Conservation (phyloP, 2,113 vertebrate genomes). For the Chloebia gouldiae region DNA sequence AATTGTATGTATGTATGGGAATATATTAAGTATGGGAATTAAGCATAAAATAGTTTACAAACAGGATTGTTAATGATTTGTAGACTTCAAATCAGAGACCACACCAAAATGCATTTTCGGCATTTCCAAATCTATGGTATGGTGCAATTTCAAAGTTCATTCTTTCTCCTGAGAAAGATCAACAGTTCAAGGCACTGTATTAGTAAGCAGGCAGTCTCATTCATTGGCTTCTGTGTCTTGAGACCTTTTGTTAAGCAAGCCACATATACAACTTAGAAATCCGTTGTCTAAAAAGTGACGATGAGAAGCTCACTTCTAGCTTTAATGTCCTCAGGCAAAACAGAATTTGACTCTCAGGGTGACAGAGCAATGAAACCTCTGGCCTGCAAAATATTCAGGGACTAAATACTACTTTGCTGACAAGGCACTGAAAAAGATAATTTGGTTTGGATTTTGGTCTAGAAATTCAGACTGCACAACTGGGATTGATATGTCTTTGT, state of each 20-base stretch:
- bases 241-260: background rate
- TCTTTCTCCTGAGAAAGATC: background rate
- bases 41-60: background rate
- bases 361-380: background rate
- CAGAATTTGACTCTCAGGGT: background rate
- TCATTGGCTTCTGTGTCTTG: background rate
- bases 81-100: background rate
- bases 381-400: background rate
- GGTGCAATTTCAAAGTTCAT: background rate
- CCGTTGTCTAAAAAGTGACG: background rate
- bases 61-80: fast-evolving
- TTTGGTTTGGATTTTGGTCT: background rate
- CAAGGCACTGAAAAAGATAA: background rate
- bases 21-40: background rate
- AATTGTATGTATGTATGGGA: background rate
- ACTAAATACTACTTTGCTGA: background rate
- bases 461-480: background rate
- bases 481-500: background rate
- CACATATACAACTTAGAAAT: background rate
- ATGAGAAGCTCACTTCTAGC: background rate
- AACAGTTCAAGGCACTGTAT: background rate
- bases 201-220: background rate
- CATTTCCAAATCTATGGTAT: background rate
- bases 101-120: background rate
- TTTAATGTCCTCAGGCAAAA: background rate